phyloP scores from a whole-genome alignment of 2,797 vertebrate species.

The Periparus ater region DNA sequence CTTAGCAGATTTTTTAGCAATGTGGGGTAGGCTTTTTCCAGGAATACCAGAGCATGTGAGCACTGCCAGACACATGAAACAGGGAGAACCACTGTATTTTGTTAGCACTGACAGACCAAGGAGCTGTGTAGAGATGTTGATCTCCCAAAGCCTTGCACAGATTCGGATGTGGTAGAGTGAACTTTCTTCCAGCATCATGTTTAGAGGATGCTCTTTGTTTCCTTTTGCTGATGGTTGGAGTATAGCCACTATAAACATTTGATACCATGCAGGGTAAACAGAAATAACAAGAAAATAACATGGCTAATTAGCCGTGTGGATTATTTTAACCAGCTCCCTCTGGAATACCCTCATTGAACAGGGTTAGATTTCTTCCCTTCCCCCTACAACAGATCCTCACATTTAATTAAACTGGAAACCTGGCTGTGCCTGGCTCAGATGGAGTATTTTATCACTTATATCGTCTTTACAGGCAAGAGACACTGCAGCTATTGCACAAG shows the following conservation, averaged over 20 bases:
- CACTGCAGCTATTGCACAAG: background rate
- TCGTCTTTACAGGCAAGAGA: background rate
- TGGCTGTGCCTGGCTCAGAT: background rate
- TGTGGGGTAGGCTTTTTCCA: background rate
- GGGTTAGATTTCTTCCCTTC: conserved; percentile 11
- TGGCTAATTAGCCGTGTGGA: background rate
- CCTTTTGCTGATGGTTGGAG: background rate
- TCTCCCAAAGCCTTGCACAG: background rate
- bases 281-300: conserved; percentile 41
- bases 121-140: background rate
- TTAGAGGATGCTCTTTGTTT: background rate
- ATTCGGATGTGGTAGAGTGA: fast-evolving
- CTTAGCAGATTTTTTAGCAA: background rate
- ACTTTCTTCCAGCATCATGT: fast-evolving
- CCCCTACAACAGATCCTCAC: background rate
- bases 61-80: background rate
- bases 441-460: background rate
- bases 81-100: background rate
- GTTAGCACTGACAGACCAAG: background rate
- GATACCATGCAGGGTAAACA: background rate
- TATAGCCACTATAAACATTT: background rate
- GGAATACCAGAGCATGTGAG: background rate
- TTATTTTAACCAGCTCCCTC: conserved; percentile 19
- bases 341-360: background rate
- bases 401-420: conserved; percentile 43